Evolutionary conservation across 2,888 invertebrate genomes (phyloP).

Genomic region (Tetrapedia diversipes): DNA sequence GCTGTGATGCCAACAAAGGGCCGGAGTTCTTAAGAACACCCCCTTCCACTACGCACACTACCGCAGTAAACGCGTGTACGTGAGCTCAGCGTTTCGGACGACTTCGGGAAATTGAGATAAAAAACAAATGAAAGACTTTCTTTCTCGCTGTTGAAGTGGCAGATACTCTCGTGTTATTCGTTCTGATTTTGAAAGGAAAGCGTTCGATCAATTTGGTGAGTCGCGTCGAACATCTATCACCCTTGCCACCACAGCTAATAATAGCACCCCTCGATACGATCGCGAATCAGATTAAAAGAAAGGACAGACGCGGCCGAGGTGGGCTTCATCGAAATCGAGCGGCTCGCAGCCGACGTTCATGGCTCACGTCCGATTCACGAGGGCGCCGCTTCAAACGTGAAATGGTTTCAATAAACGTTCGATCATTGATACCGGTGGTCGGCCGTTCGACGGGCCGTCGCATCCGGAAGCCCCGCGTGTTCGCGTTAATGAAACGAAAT

Average conservation of each 20-base stretch:
- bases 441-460: conserved; percentile 20
- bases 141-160: too few relatives aligned
- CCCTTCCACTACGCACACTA: too few relatives aligned
- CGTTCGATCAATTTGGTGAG: too few relatives aligned
- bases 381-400: neutral
- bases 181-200: too few relatives aligned
- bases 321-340: neutral
- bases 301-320: neutral
- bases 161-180: too few relatives aligned
- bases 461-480: conserved; percentile 50
- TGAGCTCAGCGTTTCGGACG: too few relatives aligned
- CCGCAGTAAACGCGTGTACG: too few relatives aligned
- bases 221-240: neutral
- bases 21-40: too few relatives aligned
- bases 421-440: conserved; percentile 50
- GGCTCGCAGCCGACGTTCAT: neutral
- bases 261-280: neutral
- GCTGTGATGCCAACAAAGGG: too few relatives aligned
- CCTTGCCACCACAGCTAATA: neutral
- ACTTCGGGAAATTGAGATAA: too few relatives aligned
- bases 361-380: neutral
- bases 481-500: conserved; percentile 61
- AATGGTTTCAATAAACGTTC: conserved; percentile 45
- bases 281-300: neutral
- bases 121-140: too few relatives aligned